These are phyloP conservation scores for Peromyscus maniculatus DNA, from an alignment of 2,113 vertebrate species.

Conservation along the genomic window DNA sequence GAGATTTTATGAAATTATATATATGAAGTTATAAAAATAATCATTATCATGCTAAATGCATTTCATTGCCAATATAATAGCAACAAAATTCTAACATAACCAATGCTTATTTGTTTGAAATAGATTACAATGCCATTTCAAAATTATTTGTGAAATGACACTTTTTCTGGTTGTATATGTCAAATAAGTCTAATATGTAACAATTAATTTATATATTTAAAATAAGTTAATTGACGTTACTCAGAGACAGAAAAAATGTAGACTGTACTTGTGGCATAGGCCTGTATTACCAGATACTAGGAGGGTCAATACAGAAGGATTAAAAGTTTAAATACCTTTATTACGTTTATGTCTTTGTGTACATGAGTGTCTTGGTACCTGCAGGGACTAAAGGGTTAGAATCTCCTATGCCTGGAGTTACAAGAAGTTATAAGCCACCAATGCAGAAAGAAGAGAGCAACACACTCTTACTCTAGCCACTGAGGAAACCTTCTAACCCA, in stretches of 20 bases:
- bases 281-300: neutral
- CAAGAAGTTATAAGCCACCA: neutral
- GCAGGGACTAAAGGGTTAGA: accelerated
- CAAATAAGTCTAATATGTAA: neutral
- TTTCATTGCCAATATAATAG: neutral
- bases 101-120: neutral
- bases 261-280: neutral
- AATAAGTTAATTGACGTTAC: neutral
- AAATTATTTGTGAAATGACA: neutral
- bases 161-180: neutral
- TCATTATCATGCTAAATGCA: neutral
- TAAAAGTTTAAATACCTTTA: neutral
- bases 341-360: neutral
- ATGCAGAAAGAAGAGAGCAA: neutral
- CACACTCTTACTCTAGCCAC: neutral
- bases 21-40: neutral
- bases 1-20: neutral
- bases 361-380: neutral
- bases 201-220: neutral
- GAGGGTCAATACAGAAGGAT: neutral
- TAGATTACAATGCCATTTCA: neutral
- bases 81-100: neutral
- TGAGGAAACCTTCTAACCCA: neutral
- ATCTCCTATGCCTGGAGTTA: too few species aligned
- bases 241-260: neutral